Evolutionary conservation across 2,888 invertebrate species (phyloP).

Genomic region (Tenthredo scrophulariae): DNA sequence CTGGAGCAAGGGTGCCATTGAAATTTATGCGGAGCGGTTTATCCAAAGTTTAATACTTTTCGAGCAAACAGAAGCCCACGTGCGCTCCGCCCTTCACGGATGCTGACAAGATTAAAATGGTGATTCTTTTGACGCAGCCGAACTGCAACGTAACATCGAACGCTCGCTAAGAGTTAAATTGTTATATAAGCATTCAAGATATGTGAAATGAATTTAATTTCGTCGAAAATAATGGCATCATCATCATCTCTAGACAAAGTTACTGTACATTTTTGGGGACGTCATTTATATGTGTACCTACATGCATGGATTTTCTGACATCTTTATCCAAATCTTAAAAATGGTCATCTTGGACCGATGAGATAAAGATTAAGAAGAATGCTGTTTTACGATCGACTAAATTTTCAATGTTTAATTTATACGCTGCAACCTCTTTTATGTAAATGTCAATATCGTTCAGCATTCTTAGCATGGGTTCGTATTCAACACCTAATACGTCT

Average conservation of each 20-base stretch:
- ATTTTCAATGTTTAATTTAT: not conserved
- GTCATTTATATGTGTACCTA: not conserved
- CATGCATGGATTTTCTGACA: not conserved
- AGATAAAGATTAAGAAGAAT: not conserved
- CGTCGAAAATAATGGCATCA: not conserved
- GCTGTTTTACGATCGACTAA: not conserved
- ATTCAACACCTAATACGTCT: not conserved
- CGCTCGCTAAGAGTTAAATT: conserved; percentile 12
- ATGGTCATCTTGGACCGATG: not conserved
- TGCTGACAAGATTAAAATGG: conserved; percentile 54
- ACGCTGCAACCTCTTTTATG: not conserved
- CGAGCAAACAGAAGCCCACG: conserved; percentile 51
- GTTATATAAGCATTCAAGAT: not conserved
- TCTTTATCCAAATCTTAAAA: not conserved
- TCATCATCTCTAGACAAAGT: not conserved
- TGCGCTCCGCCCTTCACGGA: conserved; percentile 53
- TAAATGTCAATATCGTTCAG: not conserved
- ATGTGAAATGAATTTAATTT: not conserved
- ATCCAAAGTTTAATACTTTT: conserved; percentile 55
- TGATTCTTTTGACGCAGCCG: conserved; percentile 50
- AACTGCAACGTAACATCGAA: conserved; percentile 46
- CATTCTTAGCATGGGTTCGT: not conserved
- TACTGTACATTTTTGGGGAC: not conserved
- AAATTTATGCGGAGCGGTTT: conserved; percentile 54
- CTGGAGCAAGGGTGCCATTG: conserved; percentile 47